Conservation (phyloP, 2,113 vertebrate genomes). For the Tyto alba region DNA sequence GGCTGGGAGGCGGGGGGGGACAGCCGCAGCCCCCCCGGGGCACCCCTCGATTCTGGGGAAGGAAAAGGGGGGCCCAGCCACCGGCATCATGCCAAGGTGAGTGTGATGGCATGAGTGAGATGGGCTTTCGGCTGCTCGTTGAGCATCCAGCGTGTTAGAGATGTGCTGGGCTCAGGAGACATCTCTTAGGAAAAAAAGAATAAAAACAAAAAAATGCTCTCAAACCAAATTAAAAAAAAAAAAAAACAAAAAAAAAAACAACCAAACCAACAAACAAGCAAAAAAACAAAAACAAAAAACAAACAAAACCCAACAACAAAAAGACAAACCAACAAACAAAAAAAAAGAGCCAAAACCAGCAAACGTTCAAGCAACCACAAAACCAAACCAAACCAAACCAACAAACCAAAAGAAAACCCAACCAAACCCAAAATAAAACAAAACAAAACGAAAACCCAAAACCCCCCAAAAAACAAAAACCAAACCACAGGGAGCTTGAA, state of each 20-base stretch:
- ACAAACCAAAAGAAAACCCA: neutral
- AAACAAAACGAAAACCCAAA: neutral
- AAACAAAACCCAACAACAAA: too few relatives aligned
- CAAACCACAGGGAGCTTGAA: neutral
- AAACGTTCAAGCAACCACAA: too few relatives aligned
- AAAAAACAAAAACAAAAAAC: too few relatives aligned
- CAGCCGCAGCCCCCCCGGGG: neutral
- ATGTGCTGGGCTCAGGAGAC: neutral
- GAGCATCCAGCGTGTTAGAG: neutral
- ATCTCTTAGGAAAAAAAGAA: neutral
- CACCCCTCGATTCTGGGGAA: neutral
- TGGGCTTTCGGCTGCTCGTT: neutral
- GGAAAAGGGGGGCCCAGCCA: too few relatives aligned
- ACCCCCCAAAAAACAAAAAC: neutral
- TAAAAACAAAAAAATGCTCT: neutral
- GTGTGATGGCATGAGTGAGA: too few relatives aligned
- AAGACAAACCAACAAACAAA: too few relatives aligned
- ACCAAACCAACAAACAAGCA: accelerated
- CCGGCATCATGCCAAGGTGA: neutral
- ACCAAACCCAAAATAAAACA: neutral
- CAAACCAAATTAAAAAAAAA: neutral
- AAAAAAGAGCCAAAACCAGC: too few relatives aligned
- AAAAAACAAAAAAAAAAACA: neutral
- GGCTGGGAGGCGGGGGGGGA: neutral
- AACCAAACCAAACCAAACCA: neutral